These are phyloP conservation scores for Scaptomyza montana DNA, from an alignment of 1,140 invertebrate species.

Conservation along the genomic window DNA sequence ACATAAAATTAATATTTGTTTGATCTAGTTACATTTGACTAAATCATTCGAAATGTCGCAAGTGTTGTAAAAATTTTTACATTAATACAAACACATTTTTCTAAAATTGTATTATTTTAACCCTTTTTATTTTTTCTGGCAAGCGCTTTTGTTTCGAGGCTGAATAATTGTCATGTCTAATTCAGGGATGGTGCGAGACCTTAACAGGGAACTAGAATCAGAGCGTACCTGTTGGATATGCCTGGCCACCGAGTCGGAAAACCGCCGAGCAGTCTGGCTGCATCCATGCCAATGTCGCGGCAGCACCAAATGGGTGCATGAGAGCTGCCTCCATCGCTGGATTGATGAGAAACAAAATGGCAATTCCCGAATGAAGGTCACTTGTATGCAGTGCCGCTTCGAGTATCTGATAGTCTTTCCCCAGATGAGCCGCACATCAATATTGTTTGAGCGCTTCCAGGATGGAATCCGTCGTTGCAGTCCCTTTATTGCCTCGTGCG, in stretches of 20 bases:
- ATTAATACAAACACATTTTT: too few species aligned
- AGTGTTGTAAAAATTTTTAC: too few species aligned
- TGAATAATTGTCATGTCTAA: neutral
- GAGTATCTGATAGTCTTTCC: conserved; percentile 97
- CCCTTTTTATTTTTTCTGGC: conserved; percentile 4
- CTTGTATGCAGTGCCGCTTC: conserved; percentile 97
- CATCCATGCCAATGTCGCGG: conserved; percentile 97
- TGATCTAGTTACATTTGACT: neutral
- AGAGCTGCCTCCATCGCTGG: conserved; percentile 97
- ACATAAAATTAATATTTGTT: too few species aligned
- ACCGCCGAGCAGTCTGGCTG: conserved; percentile 94
- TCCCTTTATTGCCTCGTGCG: conserved; percentile 95
- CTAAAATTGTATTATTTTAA: neutral
- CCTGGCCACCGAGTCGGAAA: conserved; percentile 97
- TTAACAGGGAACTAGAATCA: neutral
- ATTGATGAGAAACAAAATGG: conserved; percentile 98
- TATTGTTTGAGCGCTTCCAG: conserved; percentile 93
- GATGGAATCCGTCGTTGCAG: conserved; percentile 93
- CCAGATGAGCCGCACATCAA: conserved; percentile 91
- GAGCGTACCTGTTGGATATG: conserved; percentile 96
- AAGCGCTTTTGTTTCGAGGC: conserved; percentile 1
- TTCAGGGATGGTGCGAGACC: too few species aligned
- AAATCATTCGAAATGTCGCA: too few species aligned
- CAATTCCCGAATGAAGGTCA: conserved; percentile 91
- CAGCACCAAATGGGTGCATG: conserved; percentile 97